Conservation (phyloP, 2,113 vertebrate species). For the Pituophis catenifer region DNA sequence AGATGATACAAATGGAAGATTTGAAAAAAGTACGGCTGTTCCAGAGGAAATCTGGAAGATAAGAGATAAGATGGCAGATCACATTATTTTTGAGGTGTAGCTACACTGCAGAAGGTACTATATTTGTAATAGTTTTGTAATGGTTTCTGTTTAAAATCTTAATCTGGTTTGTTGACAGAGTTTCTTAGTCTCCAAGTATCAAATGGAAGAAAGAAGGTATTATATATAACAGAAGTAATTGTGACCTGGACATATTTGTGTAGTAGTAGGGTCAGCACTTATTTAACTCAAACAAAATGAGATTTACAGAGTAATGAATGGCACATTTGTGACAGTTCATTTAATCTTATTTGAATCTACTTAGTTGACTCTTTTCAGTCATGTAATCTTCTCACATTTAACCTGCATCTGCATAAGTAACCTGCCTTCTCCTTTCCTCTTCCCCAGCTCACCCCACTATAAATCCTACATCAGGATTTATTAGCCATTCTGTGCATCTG, state of each 20-base stretch:
- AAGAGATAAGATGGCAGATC: too few relatives aligned
- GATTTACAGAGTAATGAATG: neutral
- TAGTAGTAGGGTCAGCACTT: conserved; percentile 69
- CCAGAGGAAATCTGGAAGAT: too few relatives aligned
- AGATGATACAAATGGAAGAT: too few relatives aligned
- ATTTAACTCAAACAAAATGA: conserved; percentile 69
- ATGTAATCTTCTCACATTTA: neutral
- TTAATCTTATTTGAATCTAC: neutral
- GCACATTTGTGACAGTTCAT: neutral
- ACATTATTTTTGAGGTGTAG: too few relatives aligned
- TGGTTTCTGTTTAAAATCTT: neutral
- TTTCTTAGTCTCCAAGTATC: neutral
- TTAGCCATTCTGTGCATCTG: neutral
- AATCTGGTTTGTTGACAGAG: neutral
- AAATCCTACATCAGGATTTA: neutral
- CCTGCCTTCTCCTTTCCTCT: neutral
- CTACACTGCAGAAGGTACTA: neutral
- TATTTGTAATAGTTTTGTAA: neutral
- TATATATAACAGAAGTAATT: conserved; percentile 65
- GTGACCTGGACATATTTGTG: conserved; percentile 47
- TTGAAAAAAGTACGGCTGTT: too few relatives aligned
- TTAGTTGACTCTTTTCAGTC: neutral
- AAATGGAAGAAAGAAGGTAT: conserved; percentile 32
- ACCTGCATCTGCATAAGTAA: neutral
- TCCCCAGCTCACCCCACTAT: neutral